Evolutionary conservation across 2,113 vertebrate species (phyloP), one percentile per base, ranked within the genome.

Genomic region (Myotis lucifugus): DNA sequence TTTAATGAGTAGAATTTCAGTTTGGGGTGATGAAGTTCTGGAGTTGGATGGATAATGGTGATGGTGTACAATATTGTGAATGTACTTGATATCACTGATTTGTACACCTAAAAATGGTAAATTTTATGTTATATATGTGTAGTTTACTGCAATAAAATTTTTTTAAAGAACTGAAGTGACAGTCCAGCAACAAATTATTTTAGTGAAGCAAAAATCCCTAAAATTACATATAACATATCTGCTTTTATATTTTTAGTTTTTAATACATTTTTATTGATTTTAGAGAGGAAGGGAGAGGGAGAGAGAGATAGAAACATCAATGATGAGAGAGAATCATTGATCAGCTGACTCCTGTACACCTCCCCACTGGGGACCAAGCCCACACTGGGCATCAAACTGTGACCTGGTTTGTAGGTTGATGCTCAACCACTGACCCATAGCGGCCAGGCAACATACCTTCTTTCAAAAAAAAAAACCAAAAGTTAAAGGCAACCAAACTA

Each of bases 11-110:
- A 37, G 83, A 54, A 37, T 73, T 93, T 50, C 42, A n/a, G 8
- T 93, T 66, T 86, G 54, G n/a, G 8, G 19, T 91, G 23, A 40
- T 90, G 25, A 86, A 78, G 61, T 90, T 90, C 61, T 88, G 77
- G 79, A 78, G 32, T 18, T 90, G 32, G 40, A 37, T 90, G 32
- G 54, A 23, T 54, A 46, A 29, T 86, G 12, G 42, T 79, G 34
- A 29, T 91, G 29, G 66, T 73, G 4, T 73, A 17, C 23, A 81
- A 42, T 48, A 25, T 81, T 91, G 48, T 64, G 72, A 87, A 66
- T 40, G 13, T 54, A 64, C 27, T 52, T 85, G 52, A n/a, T 54
- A 32, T 73, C 32, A 32, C 50, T 78, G 52, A 85, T 27, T 78
- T 59, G 70, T 54, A 77, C 70, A 76, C 59, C 74, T 67, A 52